Evolutionary conservation across 2,113 vertebrate species (phyloP).

Genomic region (Trogon melanurus): DNA sequence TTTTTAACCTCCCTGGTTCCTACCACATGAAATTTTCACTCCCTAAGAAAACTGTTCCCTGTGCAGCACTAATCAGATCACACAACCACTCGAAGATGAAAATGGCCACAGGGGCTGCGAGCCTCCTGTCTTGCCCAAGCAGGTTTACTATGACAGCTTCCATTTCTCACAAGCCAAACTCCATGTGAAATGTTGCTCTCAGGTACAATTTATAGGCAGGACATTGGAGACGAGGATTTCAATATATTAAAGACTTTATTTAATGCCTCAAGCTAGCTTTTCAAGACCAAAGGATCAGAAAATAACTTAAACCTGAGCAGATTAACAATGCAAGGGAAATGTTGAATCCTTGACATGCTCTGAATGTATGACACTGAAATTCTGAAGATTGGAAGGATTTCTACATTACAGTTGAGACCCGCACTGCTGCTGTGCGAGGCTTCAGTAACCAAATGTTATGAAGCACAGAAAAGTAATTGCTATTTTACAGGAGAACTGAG

Average conservation of each 20-base stretch:
- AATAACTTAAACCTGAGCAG: background rate
- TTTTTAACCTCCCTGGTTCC: background rate
- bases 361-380: background rate
- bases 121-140: background rate
- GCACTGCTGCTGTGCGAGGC: background rate
- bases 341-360: background rate
- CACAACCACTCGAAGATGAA: background rate
- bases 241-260: constrained; percentile 23
- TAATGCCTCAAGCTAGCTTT: constrained; percentile 13
- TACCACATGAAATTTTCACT: background rate
- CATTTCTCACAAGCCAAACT: background rate
- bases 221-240: background rate
- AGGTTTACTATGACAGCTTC: background rate
- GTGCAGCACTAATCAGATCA: background rate
- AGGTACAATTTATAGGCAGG: background rate
- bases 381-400: background rate
- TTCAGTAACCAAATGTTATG: background rate
- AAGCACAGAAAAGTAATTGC: background rate
- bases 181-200: background rate
- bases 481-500: background rate
- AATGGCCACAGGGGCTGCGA: background rate
- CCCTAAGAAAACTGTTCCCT: background rate
- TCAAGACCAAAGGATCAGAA: constrained; percentile 4
- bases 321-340: background rate
- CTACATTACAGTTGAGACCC: background rate